phyloP scores from a whole-genome alignment of 2,888 invertebrate species.

The Polydrusus cervinus region DNA sequence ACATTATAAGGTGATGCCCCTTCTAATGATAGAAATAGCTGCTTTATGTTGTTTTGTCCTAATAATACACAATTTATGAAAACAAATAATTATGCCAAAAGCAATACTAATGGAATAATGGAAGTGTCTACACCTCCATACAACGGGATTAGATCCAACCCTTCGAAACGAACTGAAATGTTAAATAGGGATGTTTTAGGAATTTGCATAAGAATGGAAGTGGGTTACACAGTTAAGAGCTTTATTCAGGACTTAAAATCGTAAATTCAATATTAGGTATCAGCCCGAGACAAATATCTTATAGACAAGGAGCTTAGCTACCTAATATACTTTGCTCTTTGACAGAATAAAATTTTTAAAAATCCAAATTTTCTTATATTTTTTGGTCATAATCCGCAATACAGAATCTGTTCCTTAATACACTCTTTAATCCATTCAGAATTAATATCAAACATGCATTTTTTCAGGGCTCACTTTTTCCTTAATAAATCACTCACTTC shows the following conservation, averaged over 20 bases:
- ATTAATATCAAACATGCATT: too few species aligned
- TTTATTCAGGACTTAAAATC: constrained; percentile 56
- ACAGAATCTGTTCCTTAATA: too few species aligned
- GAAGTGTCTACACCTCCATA: constrained; percentile 14
- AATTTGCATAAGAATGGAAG: constrained; percentile 54
- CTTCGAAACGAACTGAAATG: constrained; percentile 39
- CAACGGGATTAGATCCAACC: constrained; percentile 19
- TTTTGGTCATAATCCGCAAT: too few species aligned
- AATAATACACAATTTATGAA: neutral
- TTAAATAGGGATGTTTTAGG: constrained; percentile 46
- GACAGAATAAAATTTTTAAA: too few species aligned
- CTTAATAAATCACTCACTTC: too few species aligned
- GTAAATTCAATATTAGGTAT: constrained; percentile 62
- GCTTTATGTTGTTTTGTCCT: neutral
- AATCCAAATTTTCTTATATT: too few species aligned
- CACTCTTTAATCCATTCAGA: too few species aligned
- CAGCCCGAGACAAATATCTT: constrained; percentile 67
- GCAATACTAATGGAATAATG: constrained; percentile 16
- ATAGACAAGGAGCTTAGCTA: constrained; percentile 59
- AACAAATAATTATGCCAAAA: neutral
- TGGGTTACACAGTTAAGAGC: constrained; percentile 51
- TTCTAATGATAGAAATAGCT: too few species aligned
- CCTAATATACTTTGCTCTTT: too few species aligned
- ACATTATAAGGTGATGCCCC: too few species aligned
- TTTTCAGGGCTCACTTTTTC: too few species aligned